Conservation (phyloP, 2,888 invertebrate species). For the Epiblema foenella region DNA sequence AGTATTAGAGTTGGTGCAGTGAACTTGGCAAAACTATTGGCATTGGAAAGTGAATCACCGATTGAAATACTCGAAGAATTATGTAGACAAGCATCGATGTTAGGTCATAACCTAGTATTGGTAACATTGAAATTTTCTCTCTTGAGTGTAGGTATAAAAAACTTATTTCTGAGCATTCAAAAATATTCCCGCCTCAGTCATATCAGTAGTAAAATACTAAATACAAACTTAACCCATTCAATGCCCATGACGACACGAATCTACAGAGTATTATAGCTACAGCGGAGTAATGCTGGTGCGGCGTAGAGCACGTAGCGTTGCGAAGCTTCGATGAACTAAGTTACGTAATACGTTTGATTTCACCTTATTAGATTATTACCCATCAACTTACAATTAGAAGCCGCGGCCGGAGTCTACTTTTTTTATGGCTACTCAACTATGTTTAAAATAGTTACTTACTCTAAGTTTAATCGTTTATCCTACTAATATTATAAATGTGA, state of each 20-base stretch:
- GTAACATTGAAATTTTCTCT: background rate
- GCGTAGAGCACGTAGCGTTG: background rate
- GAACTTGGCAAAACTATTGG: constrained; percentile 65
- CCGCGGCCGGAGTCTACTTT: too few species aligned
- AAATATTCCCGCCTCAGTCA: too few species aligned
- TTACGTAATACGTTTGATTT: too few species aligned
- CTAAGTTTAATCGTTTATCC: background rate
- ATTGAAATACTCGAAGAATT: constrained; percentile 47
- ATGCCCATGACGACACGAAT: too few species aligned
- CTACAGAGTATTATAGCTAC: too few species aligned
- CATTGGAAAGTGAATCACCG: constrained; percentile 61
- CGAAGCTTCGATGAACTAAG: background rate
- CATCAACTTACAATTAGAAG: background rate
- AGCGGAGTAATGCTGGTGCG: background rate
- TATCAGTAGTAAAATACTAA: too few species aligned
- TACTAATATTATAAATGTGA: too few species aligned
- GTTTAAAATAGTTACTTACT: background rate
- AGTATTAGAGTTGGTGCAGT: constrained; percentile 44
- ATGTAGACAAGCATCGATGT: constrained; percentile 42
- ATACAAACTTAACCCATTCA: too few species aligned
- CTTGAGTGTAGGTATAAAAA: too few species aligned
- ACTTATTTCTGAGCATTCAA: too few species aligned
- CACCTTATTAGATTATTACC: background rate
- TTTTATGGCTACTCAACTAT: too few species aligned
- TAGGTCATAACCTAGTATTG: constrained; percentile 13